Conservation (phyloP, 2,113 vertebrate species). For the Xiphophorus hellerii region DNA sequence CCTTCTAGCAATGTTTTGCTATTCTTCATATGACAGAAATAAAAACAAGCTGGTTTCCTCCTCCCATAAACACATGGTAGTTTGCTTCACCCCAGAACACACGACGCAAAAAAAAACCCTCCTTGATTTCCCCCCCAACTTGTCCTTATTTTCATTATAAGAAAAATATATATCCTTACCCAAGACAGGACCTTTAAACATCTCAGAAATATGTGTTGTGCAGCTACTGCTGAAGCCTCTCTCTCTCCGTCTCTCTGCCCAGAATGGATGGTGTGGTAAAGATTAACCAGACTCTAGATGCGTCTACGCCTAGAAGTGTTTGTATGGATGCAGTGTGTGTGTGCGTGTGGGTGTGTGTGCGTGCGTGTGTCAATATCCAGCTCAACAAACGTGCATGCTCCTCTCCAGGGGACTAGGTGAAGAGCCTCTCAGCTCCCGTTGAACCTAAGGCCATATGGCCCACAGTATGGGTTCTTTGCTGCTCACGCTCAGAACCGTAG, state of each 20-base stretch:
- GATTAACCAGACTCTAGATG: slow-evolving; percentile 72
- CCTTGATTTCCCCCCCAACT: background rate
- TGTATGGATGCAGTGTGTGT: slow-evolving; percentile 18
- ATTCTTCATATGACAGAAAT: slow-evolving; percentile 54
- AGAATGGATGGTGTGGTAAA: slow-evolving; percentile 71
- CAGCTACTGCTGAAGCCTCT: slow-evolving; percentile 63
- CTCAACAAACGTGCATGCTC: slow-evolving; percentile 63
- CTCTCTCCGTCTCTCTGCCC: slow-evolving; percentile 45
- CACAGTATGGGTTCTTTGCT: slow-evolving; percentile 45
- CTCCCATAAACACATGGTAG: slow-evolving; percentile 37
- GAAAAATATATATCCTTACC: slow-evolving; percentile 37
- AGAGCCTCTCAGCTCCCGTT: slow-evolving; percentile 74
- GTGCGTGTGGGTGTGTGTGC: slow-evolving; percentile 37
- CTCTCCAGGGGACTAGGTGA: slow-evolving; percentile 74
- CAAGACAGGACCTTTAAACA: slow-evolving; percentile 49
- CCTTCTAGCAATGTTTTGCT: slow-evolving; percentile 41
- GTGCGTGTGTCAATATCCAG: slow-evolving; percentile 58
- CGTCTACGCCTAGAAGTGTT: slow-evolving; percentile 41
- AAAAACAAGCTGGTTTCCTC: slow-evolving; percentile 50
- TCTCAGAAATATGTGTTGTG: slow-evolving; percentile 71
- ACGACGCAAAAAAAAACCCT: background rate
- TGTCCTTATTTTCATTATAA: slow-evolving; percentile 27
- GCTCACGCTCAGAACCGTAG: slow-evolving; percentile 24
- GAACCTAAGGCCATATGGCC: slow-evolving; percentile 72
- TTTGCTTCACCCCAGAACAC: slow-evolving; percentile 15